phyloP scores from a whole-genome alignment of 1,140 invertebrate genomes.

The Microvelia longipes region DNA sequence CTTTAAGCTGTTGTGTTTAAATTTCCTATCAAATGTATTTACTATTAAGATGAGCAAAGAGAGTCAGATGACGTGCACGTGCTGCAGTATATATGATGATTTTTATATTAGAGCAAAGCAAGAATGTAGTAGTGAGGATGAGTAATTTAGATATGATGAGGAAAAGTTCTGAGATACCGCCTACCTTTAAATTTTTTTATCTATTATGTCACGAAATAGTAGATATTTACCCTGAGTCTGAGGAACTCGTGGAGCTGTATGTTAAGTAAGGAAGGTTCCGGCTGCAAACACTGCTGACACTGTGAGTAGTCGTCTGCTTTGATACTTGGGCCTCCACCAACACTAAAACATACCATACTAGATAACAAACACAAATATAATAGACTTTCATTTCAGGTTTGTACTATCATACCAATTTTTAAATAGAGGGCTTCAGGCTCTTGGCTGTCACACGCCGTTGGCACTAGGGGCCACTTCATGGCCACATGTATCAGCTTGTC shows the following conservation, averaged over 20 bases:
- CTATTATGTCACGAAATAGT: too few species aligned
- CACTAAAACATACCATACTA: constrained; percentile 6
- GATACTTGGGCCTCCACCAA: constrained; percentile 5
- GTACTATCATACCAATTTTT: neutral
- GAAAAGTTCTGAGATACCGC: too few species aligned
- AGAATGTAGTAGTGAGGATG: too few species aligned
- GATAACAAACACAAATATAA: neutral
- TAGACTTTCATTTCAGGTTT: neutral
- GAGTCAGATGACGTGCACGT: too few species aligned
- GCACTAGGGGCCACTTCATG: neutral
- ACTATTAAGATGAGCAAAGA: too few species aligned
- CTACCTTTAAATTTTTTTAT: too few species aligned
- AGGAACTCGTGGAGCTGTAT: constrained; percentile 4
- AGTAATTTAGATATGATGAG: too few species aligned
- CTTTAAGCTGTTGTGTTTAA: too few species aligned
- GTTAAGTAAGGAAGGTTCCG: neutral
- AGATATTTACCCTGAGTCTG: neutral
- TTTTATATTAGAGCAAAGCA: too few species aligned
- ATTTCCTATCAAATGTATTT: too few species aligned
- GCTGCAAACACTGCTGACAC: constrained; percentile 4
- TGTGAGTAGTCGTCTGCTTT: neutral
- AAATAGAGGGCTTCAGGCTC: neutral
- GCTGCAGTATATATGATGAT: too few species aligned
- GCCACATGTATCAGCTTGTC: neutral
- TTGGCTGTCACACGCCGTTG: neutral